Evolutionary conservation across 2,888 invertebrate species (phyloP).

Genomic region (Teleogryllus oceanicus): DNA sequence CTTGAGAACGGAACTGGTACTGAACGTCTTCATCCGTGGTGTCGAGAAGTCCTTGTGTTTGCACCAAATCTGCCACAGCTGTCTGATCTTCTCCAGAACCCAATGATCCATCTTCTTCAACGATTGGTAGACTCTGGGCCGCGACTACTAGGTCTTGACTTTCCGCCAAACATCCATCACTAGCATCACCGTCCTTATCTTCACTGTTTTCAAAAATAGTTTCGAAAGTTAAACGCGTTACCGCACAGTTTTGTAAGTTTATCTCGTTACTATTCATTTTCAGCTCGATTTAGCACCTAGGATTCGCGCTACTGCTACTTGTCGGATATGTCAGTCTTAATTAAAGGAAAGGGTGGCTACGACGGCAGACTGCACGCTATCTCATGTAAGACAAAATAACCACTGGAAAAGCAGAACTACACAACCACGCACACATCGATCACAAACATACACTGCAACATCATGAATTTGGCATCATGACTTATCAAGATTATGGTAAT

Average conservation of each 20-base stretch:
- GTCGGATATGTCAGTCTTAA: constrained; percentile 18
- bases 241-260: constrained; percentile 1
- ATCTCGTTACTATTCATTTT: constrained; percentile 10
- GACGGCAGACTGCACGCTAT: background rate
- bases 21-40: constrained; percentile 51
- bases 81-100: constrained; percentile 52
- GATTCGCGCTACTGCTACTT: constrained; percentile 2
- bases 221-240: constrained; percentile 5
- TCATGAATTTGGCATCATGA: background rate
- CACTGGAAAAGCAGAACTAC: constrained; percentile 1
- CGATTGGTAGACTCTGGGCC: constrained; percentile 47
- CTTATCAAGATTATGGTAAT: background rate
- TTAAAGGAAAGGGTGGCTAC: constrained; percentile 18
- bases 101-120: constrained; percentile 50
- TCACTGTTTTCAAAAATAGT: constrained; percentile 35
- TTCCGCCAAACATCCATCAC: constrained; percentile 34
- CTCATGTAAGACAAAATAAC: background rate
- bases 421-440: background rate
- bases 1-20: constrained; percentile 50
- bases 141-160: constrained; percentile 43
- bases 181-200: constrained; percentile 38
- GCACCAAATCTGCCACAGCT: constrained; percentile 53
- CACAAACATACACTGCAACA: background rate
- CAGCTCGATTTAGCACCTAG: background rate
- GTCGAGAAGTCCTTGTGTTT: constrained; percentile 56